A percentile compares a stretch with the other conserved stretches of the same genome.
Conservation (phyloP, 2,888 invertebrate species). For the Calameuta filiformis region DNA sequence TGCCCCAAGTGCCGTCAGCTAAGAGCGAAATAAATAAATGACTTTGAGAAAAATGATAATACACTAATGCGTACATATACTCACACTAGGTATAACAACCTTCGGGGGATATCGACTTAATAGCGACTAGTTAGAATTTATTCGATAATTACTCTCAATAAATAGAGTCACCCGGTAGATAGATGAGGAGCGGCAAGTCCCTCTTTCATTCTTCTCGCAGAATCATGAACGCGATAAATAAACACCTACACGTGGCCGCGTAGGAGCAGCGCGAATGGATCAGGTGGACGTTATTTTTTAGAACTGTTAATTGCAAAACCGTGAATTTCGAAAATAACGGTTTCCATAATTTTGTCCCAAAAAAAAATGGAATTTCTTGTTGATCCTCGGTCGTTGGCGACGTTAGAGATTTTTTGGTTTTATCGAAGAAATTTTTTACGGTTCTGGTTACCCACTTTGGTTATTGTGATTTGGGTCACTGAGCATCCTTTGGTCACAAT, state of each 20-base stretch:
- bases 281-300: neutral
- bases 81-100: neutral
- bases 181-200: neutral
- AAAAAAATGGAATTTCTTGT: neutral
- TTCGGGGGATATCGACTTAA: neutral
- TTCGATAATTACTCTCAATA: neutral
- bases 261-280: neutral
- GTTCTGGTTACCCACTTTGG: too few relatives aligned
- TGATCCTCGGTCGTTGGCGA: fast-evolving
- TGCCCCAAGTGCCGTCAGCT: neutral
- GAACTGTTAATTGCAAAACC: neutral
- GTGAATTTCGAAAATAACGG: too few relatives aligned
- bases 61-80: neutral
- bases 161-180: neutral
- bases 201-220: neutral
- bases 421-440: too few relatives aligned
- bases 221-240: neutral
- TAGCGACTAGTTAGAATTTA: neutral
- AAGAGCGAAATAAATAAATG: neutral
- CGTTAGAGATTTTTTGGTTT: neutral
- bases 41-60: neutral
- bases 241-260: neutral
- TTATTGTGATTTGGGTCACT: neutral
- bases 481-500: neutral
- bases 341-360: neutral